Evolutionary conservation across 2,888 invertebrate species (phyloP).

Genomic region (Platycnemis pennipes): DNA sequence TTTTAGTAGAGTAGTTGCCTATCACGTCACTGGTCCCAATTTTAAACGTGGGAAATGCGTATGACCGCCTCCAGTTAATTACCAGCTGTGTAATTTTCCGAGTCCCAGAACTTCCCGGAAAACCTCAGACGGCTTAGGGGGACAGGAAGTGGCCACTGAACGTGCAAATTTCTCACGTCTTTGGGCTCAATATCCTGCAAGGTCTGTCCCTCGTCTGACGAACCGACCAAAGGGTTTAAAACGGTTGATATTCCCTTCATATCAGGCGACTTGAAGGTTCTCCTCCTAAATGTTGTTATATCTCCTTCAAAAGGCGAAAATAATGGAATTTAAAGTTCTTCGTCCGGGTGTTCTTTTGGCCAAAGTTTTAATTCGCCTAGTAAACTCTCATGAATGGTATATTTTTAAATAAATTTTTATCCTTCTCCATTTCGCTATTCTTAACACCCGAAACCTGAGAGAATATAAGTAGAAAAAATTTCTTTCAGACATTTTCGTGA

Average conservation of each 20-base stretch:
- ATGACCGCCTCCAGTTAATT: not conserved
- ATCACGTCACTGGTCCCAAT: too few species aligned
- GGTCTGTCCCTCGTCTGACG: not conserved
- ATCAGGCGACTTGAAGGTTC: not conserved
- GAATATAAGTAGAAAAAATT: too few species aligned
- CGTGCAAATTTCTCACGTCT: not conserved
- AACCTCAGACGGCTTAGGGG: not conserved
- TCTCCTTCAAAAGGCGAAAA: not conserved
- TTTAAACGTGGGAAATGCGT: not conserved
- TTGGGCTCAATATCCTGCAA: not conserved
- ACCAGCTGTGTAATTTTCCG: not conserved
- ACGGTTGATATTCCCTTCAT: not conserved
- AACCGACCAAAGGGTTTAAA: not conserved
- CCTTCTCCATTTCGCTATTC: too few species aligned
- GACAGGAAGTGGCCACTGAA: not conserved
- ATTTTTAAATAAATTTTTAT: too few species aligned
- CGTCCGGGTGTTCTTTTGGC: too few species aligned
- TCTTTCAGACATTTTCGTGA: too few species aligned
- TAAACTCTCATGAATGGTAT: too few species aligned
- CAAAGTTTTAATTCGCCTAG: too few species aligned
- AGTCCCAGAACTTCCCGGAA: not conserved
- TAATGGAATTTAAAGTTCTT: too few species aligned
- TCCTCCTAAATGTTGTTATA: not conserved
- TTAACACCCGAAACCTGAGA: too few species aligned
- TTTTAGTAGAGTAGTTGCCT: too few species aligned